Percentiles rank a stretch among this genome's conserved stretches.
Conservation (phyloP, 2,888 invertebrate species). For the Agonopterix alstromeriana region DNA sequence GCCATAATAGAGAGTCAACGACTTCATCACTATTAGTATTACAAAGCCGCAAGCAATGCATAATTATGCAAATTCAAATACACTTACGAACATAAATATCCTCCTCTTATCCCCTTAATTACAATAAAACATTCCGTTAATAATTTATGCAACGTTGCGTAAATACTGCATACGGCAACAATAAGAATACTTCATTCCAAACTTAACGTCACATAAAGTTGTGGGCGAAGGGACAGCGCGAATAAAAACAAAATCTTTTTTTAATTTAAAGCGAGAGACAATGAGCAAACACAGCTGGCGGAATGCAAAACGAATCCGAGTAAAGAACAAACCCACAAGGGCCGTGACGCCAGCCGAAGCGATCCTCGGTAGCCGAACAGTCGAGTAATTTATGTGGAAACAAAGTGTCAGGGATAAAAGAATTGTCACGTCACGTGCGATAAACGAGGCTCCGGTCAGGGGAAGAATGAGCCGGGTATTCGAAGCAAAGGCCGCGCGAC, state of each 20-base stretch:
- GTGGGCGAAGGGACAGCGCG: slow-evolving; percentile 61
- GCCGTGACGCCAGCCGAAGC: slow-evolving; percentile 43
- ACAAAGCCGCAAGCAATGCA: not conserved
- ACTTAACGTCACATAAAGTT: slow-evolving; percentile 73
- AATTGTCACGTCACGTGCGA: slow-evolving; percentile 61
- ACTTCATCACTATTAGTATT: slow-evolving; percentile 8
- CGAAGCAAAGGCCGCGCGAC: slow-evolving; percentile 27
- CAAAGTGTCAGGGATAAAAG: slow-evolving; percentile 58
- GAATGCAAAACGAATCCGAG: slow-evolving; percentile 68
- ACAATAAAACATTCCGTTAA: slow-evolving; percentile 47
- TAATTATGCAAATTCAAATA: slow-evolving; percentile 6
- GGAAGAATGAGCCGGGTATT: slow-evolving; percentile 33
- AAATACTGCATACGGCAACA: slow-evolving; percentile 47
- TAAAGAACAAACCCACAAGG: slow-evolving; percentile 48
- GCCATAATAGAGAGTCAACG: slow-evolving; percentile 10
- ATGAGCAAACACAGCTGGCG: slow-evolving; percentile 72
- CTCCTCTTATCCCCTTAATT: slow-evolving; percentile 37
- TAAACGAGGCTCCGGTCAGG: slow-evolving; percentile 38
- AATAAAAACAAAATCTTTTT: slow-evolving; percentile 60
- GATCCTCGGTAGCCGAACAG: slow-evolving; percentile 48
- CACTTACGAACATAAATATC: slow-evolving; percentile 5
- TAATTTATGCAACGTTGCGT: slow-evolving; percentile 68
- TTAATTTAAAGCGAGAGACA: slow-evolving; percentile 68
- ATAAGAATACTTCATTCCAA: slow-evolving; percentile 70
- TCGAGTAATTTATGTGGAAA: slow-evolving; percentile 62